A percentile compares a stretch with the other conserved stretches of the same genome.
These are phyloP conservation scores for Charina bottae DNA, from an alignment of 2,113 vertebrate species.

Conservation along the genomic window DNA sequence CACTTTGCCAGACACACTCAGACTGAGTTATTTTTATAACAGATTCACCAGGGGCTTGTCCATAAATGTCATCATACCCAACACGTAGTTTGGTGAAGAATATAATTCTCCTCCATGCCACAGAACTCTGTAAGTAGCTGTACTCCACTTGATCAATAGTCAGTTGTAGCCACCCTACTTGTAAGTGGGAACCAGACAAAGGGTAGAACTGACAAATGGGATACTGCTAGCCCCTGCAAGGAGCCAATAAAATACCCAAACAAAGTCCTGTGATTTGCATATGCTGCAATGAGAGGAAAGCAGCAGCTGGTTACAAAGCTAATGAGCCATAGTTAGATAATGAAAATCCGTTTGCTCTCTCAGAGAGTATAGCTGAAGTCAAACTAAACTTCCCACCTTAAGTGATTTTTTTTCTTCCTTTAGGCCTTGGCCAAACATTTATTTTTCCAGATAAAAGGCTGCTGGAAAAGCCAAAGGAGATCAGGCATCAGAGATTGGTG, in stretches of 20 bases:
- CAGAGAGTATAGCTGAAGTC: neutral
- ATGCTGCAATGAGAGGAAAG: neutral
- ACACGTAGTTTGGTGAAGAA: neutral
- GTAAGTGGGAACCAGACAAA: neutral
- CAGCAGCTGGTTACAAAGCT: constrained; percentile 6
- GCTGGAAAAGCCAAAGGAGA: neutral
- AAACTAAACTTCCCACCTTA: neutral
- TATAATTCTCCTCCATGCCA: neutral
- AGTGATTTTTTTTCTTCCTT: neutral
- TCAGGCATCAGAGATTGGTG: neutral
- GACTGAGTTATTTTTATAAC: neutral
- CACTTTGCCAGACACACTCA: neutral
- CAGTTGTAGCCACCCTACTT: neutral
- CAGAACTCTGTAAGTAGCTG: neutral
- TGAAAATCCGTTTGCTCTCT: constrained; percentile 4
- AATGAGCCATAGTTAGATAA: constrained; percentile 8
- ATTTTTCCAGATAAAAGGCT: neutral
- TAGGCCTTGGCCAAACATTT: neutral
- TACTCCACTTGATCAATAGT: neutral
- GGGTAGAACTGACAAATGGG: neutral
- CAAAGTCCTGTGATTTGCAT: neutral
- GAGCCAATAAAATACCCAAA: neutral
- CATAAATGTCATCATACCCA: neutral
- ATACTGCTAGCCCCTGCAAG: neutral
- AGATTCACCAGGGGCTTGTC: neutral